These are phyloP conservation scores for Syrphus vitripennis DNA, from an alignment of 2,888 invertebrate species.

Conservation along the genomic window DNA sequence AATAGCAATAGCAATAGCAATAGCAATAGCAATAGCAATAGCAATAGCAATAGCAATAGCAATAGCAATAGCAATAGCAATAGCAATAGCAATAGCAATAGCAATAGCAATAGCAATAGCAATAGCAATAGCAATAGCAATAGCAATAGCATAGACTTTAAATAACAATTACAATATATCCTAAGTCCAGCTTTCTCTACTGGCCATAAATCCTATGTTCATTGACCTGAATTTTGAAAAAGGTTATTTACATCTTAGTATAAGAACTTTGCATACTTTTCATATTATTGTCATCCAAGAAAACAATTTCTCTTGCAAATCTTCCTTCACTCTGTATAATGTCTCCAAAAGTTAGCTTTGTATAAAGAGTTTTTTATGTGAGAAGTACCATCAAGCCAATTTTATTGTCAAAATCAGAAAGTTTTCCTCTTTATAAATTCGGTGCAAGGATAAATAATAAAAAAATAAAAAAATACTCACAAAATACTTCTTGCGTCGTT, in stretches of 20 bases:
- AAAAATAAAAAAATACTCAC: background rate
- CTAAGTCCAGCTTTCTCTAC: too few relatives aligned
- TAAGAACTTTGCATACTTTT: background rate
- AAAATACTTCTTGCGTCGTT: constrained; percentile 15
- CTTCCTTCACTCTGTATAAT: background rate
- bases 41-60: too few relatives aligned
- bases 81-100: too few relatives aligned
- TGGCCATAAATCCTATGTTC: background rate
- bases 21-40: too few relatives aligned
- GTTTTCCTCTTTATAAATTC: constrained; percentile 53
- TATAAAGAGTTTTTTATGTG: constrained; percentile 28
- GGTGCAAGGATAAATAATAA: constrained; percentile 27
- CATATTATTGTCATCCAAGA: background rate
- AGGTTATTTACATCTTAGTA: background rate
- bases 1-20: too few relatives aligned
- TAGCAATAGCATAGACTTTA: too few relatives aligned
- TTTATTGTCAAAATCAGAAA: constrained; percentile 63
- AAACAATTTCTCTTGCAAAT: background rate
- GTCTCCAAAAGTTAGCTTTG: constrained; percentile 20
- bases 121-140: too few relatives aligned
- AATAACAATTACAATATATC: too few relatives aligned
- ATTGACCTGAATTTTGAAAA: background rate
- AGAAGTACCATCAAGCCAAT: constrained; percentile 50
- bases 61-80: too few relatives aligned
- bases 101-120: too few relatives aligned